Conservation (phyloP, 2,113 vertebrate genomes). For the Loxodonta africana region DNA sequence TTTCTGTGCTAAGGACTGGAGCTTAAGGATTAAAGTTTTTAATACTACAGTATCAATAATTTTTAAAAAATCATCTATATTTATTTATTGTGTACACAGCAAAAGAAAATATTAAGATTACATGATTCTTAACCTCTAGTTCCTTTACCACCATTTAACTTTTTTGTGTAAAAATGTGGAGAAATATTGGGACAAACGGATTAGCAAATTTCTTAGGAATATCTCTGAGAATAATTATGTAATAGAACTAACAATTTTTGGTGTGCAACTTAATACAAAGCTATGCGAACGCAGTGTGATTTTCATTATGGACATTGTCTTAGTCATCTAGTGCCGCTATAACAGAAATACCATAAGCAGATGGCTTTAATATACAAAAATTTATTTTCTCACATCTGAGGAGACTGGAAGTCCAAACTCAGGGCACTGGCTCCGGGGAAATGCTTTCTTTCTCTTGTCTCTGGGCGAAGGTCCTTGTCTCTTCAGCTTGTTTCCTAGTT, state of each 20-base stretch:
- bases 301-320: neutral
- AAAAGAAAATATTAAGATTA: constrained; percentile 47
- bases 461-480: no score
- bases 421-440: no score
- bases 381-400: no score
- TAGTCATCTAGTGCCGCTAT: no score
- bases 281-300: neutral
- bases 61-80: neutral
- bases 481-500: no score
- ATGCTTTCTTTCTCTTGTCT: no score
- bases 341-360: no score
- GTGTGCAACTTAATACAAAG: neutral
- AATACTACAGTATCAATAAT: constrained; percentile 23
- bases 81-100: constrained; percentile 4
- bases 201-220: neutral
- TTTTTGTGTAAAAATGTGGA: constrained; percentile 3
- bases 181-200: neutral
- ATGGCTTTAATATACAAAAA: no score
- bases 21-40: constrained; percentile 39
- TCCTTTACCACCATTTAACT: neutral
- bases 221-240: neutral
- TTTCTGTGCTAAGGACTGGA: neutral
- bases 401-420: no score
- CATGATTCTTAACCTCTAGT: neutral
- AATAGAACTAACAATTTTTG: neutral